These are phyloP conservation scores for Saccostrea cuccullata DNA, from an alignment of 1,140 invertebrate genomes.

Conservation along the genomic window DNA sequence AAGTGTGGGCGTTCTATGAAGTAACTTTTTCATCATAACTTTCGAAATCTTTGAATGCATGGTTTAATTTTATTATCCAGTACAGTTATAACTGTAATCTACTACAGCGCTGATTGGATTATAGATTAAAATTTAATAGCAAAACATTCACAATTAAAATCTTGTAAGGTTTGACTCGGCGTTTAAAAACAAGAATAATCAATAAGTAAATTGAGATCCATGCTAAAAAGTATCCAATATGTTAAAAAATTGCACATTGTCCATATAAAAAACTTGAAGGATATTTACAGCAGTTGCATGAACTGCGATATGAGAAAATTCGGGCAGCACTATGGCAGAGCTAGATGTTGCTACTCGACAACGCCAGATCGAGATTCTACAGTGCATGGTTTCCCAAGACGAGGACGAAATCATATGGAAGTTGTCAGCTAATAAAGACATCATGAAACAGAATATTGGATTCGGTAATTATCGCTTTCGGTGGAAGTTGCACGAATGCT, in stretches of 20 bases:
- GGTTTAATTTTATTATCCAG: background rate
- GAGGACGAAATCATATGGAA: conserved; percentile 26
- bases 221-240: background rate
- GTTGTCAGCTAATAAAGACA: conserved; percentile 11
- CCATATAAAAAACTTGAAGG: background rate
- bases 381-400: conserved; percentile 17
- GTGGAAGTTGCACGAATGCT: background rate
- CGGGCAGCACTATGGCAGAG: background rate
- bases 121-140: background rate
- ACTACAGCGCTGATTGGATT: background rate
- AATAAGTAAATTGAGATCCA: background rate
- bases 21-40: no score
- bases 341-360: background rate
- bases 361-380: background rate
- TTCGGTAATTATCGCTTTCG: conserved; percentile 9
- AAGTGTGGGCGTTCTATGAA: background rate
- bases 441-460: conserved; percentile 21
- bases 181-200: background rate
- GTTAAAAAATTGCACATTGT: background rate
- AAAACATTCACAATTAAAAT: background rate
- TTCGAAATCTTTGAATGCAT: no score
- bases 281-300: background rate
- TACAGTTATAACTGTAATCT: background rate
- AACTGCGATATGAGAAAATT: background rate
- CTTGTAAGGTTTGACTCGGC: background rate